Base-by-base conservation (phyloP, 2,113 vertebrate genomes). In the Vireo altiloquus region DNA sequence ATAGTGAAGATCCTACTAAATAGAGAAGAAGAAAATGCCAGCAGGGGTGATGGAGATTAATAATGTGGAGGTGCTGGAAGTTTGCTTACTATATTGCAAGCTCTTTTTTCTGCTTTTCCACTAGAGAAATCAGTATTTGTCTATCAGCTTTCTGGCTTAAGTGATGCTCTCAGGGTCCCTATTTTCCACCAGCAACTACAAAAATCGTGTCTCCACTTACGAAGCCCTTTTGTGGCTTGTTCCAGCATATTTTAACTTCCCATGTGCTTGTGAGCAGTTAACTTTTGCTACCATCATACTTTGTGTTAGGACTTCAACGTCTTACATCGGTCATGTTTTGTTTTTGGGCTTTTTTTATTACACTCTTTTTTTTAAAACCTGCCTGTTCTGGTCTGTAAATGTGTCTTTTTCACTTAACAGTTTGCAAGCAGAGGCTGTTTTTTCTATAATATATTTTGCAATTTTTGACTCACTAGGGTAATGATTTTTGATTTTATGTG, bases 1-100 rank as follows among this genome's bases (percentile, higher is more conserved):
- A 37, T 40, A 56, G 52, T n/a, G 52, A 89, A 39, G 50, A 44
- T 23, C 9, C 35, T 46, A 11, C 30, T 90, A 59, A 82, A 82
- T 47, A 47, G 59, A 77, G 40, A 57, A 88, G 52, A 59, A 70
- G 70, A 57, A 88, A 60, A 56, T 89, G 64, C 33, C 39, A 44
- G 64, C 53, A 47, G 31, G 57, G 22, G 24, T 77, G 47, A 90
- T 80, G 56, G 92, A 90, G 82, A 78, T 90, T 92, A 87, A 78
- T 93, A 59, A 81, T 21, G 15, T 70, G 44, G 13, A 89, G 21
- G 27, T 66, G 33, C 50, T 70, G 33, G 54, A 80, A 92, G 63
- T 88, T 24, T 31, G 50, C 70, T 88, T 86, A 35, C 1, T 89
- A 8, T 49, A 57, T 65, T 44, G 22, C 28, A 76, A 71, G 25